Conservation (phyloP, 2,113 vertebrate species). For the Corythoichthys haematopterus region DNA sequence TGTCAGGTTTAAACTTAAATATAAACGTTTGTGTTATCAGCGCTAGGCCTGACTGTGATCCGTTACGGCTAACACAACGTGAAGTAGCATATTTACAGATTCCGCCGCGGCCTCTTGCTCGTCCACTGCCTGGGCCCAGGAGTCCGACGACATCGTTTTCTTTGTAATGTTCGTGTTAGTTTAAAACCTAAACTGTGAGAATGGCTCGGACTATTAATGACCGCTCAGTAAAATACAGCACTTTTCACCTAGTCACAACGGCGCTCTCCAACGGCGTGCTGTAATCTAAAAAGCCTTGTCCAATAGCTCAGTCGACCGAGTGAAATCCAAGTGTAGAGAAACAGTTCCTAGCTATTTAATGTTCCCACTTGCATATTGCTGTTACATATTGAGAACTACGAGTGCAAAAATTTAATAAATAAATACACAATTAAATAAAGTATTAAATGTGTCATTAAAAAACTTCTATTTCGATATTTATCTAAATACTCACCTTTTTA, state of each 20-base stretch:
- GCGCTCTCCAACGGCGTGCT: constrained; percentile 41
- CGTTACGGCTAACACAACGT: constrained; percentile 30
- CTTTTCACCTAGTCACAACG: constrained; percentile 45
- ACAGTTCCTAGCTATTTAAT: constrained; percentile 39
- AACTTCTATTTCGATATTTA: too few relatives aligned
- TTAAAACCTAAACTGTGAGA: not conserved
- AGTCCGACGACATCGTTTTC: constrained; percentile 83
- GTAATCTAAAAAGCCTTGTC: constrained; percentile 14
- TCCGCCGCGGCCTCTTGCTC: constrained; percentile 89
- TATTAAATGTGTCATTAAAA: too few relatives aligned
- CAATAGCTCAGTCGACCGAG: constrained; percentile 34
- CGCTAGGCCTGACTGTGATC: not conserved
- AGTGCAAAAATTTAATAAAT: not conserved
- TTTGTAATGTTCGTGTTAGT: constrained; percentile 1
- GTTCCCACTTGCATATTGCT: not conserved
- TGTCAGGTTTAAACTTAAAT: not conserved
- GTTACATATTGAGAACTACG: not conserved
- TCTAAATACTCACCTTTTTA: too few relatives aligned
- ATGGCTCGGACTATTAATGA: not conserved
- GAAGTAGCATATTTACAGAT: constrained; percentile 75
- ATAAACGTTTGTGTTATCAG: not conserved
- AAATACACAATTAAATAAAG: too few relatives aligned
- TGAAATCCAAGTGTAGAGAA: not conserved
- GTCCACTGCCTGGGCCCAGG: constrained; percentile 91
- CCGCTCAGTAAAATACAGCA: constrained; percentile 31